Percentiles rank a stretch among this genome's conserved stretches.
Conservation (phyloP, 53 echinoderm and acorn worm species). For the Paracentrotus lividus region DNA sequence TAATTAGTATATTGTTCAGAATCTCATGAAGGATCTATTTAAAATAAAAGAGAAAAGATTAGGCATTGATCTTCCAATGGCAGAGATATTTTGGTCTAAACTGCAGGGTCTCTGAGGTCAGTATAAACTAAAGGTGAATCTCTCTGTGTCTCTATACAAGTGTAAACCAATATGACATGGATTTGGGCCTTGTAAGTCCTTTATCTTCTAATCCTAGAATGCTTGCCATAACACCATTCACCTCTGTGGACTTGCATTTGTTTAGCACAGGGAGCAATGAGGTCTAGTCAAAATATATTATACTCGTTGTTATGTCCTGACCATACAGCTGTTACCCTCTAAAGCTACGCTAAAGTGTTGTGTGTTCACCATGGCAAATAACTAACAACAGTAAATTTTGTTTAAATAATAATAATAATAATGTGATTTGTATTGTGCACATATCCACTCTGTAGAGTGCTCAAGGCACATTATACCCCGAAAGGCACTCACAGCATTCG, state of each 20-base stretch:
- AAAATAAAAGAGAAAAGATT: no score
- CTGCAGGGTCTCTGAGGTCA: background rate
- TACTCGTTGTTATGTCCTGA: background rate
- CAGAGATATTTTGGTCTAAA: background rate
- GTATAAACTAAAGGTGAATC: background rate
- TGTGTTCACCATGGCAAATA: background rate
- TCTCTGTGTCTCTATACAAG: background rate
- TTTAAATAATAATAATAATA: no score
- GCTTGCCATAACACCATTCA: background rate
- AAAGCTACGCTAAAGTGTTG: no score
- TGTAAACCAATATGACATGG: constrained; percentile 23
- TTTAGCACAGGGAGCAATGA: background rate
- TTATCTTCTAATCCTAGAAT: constrained; percentile 11
- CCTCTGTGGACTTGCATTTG: background rate
- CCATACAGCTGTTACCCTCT: background rate
- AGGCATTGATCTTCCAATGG: no score
- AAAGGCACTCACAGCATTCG: no score
- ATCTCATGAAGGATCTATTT: no score
- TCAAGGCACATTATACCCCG: no score
- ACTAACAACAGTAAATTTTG: background rate
- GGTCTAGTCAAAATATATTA: background rate
- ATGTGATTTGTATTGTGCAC: no score
- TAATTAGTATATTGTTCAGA: no score
- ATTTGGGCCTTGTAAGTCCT: background rate
- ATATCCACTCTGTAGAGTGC: no score